A percentile compares a stretch with the other conserved stretches of the same genome.
phyloP scores from a whole-genome alignment of 2,113 vertebrate genomes.

The Lepisosteus osseus region DNA sequence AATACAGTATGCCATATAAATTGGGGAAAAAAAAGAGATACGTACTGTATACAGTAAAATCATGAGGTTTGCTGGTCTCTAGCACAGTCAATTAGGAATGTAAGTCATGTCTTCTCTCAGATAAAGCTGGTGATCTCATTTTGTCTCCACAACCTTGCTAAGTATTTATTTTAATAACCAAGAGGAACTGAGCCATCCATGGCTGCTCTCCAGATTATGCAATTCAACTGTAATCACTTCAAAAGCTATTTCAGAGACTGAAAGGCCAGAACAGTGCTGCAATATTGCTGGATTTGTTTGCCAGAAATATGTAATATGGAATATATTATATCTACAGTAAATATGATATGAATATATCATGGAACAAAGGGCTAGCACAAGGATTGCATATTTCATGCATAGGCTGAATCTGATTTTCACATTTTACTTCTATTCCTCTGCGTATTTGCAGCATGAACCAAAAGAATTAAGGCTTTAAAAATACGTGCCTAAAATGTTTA shows the following conservation, averaged over 20 bases:
- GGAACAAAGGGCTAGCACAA: too few species aligned
- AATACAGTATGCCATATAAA: neutral
- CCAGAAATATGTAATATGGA: too few species aligned
- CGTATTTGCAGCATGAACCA: too few species aligned
- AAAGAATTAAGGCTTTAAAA: too few species aligned
- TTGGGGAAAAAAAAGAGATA: conserved; percentile 11
- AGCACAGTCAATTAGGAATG: conserved; percentile 35
- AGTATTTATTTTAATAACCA: conserved; percentile 39
- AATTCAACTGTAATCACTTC: conserved; percentile 47
- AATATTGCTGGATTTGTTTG: too few species aligned
- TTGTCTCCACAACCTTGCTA: conserved; percentile 49
- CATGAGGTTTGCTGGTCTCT: conserved; percentile 30
- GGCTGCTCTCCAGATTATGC: conserved; percentile 50
- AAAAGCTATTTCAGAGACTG: conserved; percentile 11
- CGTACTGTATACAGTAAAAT: conserved; percentile 24
- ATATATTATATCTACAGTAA: too few species aligned
- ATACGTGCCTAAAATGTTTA: too few species aligned
- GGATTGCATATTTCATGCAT: too few species aligned
- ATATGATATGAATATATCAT: too few species aligned
- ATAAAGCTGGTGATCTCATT: conserved; percentile 49
- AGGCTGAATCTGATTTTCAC: too few species aligned
- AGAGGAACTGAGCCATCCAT: conserved; percentile 31
- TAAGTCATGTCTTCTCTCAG: conserved; percentile 35
- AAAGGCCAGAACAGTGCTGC: too few species aligned
- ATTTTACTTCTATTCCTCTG: too few species aligned